Conservation (phyloP, 2,113 vertebrate genomes). For the Phocoena phocoena region DNA sequence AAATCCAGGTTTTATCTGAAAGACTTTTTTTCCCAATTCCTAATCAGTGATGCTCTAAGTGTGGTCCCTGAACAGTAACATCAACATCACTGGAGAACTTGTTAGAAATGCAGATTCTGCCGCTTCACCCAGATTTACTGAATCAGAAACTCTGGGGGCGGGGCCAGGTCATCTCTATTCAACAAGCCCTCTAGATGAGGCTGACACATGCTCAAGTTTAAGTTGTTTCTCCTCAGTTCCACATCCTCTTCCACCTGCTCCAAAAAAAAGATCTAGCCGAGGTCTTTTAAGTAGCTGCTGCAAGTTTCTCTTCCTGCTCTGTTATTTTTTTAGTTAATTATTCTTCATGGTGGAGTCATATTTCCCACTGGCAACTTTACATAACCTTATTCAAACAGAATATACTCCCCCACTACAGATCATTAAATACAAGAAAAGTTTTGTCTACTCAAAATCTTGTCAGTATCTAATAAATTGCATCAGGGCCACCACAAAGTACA, state of each 20-base stretch:
- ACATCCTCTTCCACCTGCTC: background rate
- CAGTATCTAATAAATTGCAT: background rate
- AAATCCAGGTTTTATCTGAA: background rate
- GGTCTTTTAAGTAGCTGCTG: background rate
- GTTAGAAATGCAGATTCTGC: background rate
- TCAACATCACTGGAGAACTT: background rate
- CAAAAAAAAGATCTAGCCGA: background rate
- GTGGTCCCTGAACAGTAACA: background rate
- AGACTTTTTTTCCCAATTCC: background rate
- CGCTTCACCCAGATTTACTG: rapidly evolving
- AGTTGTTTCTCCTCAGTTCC: background rate
- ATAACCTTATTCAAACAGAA: background rate
- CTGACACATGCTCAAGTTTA: background rate
- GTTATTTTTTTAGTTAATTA: background rate
- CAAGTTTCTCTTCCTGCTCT: background rate
- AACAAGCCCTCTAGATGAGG: background rate
- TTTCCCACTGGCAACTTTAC: background rate
- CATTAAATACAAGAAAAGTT: background rate
- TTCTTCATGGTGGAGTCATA: background rate
- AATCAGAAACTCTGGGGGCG: background rate
- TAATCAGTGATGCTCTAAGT: background rate
- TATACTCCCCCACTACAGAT: background rate
- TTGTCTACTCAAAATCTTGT: background rate
- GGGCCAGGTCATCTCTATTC: background rate
- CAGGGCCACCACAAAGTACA: background rate